Percentiles rank a stretch among this genome's conserved stretches.
phyloP scores from a whole-genome alignment of 2,797 vertebrate genomes.

The Strix occidentalis region DNA sequence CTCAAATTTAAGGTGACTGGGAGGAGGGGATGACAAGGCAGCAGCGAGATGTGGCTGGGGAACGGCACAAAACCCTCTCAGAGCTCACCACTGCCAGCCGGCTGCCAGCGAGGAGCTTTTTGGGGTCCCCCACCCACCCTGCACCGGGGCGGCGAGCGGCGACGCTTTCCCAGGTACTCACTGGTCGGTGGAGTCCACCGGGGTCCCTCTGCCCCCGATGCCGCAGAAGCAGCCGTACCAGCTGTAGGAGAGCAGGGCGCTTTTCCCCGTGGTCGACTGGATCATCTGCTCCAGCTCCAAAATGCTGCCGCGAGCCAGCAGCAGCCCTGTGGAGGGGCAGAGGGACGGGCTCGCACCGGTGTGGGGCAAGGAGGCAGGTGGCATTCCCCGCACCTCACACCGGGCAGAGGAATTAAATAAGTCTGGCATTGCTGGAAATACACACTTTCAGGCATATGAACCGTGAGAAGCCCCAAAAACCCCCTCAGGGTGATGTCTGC shows the following conservation, averaged over 20 bases:
- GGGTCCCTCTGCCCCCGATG: slow-evolving; percentile 62
- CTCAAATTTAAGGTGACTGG: neutral
- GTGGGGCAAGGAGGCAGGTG: accelerated
- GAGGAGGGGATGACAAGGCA: neutral
- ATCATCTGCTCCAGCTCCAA: slow-evolving; percentile 70
- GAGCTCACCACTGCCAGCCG: accelerated
- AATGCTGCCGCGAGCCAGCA: neutral
- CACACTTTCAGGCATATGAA: accelerated
- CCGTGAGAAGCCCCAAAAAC: accelerated
- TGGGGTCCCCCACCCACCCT: accelerated
- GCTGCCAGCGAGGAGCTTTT: accelerated
- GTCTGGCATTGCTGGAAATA: accelerated
- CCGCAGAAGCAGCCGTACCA: slow-evolving; percentile 74
- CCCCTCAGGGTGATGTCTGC: neutral
- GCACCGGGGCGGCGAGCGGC: accelerated
- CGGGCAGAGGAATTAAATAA: accelerated
- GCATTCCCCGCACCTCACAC: accelerated
- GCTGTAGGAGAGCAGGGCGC: slow-evolving; percentile 63
- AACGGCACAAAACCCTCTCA: accelerated
- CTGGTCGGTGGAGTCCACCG: slow-evolving; percentile 62
- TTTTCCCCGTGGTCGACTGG: slow-evolving; percentile 24
- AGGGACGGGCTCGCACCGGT: accelerated
- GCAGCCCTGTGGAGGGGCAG: neutral
- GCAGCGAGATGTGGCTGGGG: accelerated
- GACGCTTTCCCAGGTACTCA: neutral